Evolutionary conservation across 2,888 invertebrate species (phyloP).

Genomic region (Ochropleura leucogaster): DNA sequence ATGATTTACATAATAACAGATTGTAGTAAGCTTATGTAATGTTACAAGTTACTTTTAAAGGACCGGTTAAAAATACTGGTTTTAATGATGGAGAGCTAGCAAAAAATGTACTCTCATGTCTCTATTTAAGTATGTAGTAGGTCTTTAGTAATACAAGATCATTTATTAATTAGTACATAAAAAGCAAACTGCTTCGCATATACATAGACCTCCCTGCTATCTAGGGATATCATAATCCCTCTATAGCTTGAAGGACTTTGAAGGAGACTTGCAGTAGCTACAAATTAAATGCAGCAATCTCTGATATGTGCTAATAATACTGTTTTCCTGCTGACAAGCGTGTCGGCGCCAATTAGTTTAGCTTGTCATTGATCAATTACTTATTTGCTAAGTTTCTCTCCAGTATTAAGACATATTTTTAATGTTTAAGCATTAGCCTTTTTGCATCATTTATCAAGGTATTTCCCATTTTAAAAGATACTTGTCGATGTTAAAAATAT

Average conservation of each 20-base stretch:
- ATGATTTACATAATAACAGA: constrained; percentile 55
- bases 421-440: neutral
- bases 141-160: neutral
- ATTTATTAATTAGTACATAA: constrained; percentile 1
- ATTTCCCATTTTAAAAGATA: neutral
- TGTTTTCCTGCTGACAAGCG: neutral
- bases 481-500: neutral
- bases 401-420: neutral
- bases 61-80: constrained; percentile 39
- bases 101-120: constrained; percentile 23
- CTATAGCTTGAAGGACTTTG: neutral
- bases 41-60: constrained; percentile 24
- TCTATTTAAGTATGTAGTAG: constrained; percentile 13
- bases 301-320: neutral
- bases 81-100: constrained; percentile 21
- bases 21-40: constrained; percentile 47
- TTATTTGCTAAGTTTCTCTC: neutral
- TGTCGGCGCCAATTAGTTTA: neutral
- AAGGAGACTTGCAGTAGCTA: neutral
- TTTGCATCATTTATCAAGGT: neutral
- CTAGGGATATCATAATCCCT: neutral
- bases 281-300: neutral
- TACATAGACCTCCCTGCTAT: neutral
- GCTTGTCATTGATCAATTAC: neutral
- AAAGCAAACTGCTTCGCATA: neutral